Base-by-base conservation (phyloP, 2,888 invertebrate genomes). In the Troides aeacus region DNA sequence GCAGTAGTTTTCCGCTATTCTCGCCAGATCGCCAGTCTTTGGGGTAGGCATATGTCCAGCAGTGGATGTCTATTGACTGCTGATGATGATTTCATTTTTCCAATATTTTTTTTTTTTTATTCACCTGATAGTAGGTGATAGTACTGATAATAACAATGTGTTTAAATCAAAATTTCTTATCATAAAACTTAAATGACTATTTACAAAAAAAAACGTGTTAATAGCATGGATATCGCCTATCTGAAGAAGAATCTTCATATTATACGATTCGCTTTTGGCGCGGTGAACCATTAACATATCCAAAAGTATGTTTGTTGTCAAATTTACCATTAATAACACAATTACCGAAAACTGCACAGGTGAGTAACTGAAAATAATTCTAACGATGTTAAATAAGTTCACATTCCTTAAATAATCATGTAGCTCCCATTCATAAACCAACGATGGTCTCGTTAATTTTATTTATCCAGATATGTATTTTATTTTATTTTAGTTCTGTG, bases 221-320 rank as follows among this genome's bases (percentile, higher is more conserved):
- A 36, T 64, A 92, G 92, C 92, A 92, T 71, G 92, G 92, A 56
- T 92, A 92, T 74, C 82, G 92, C 24, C 71, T 92, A 64, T 88
- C 91, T 0, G 90, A 91, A 72, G 81, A 82, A 61, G 89, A 88
- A 72, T 68, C 76, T 70, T 62, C 81, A 0, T 89, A 88, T 74
- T 90, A 88, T 71, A 74, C 81, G 17, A 76, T 92, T 8, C 81
- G 85, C 61, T 92, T 92, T 76, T 92, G 92, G 92, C 85, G 89
- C 30, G 92, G 92, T 12, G 90, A 90, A 39, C 87, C 90, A 0
- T 73, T 92, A 64, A 89, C 86, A 4, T 92, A 92, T 69, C 92
- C 92, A 18, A 84, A 84, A 66, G 74, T 83, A 71, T 92, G 92
- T 75, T 78, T 91, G 0, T 74, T 81, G 15, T 77, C 82, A 74